These are phyloP conservation scores for Anorthoa munda DNA, from an alignment of 2,888 invertebrate genomes.

Conservation along the genomic window DNA sequence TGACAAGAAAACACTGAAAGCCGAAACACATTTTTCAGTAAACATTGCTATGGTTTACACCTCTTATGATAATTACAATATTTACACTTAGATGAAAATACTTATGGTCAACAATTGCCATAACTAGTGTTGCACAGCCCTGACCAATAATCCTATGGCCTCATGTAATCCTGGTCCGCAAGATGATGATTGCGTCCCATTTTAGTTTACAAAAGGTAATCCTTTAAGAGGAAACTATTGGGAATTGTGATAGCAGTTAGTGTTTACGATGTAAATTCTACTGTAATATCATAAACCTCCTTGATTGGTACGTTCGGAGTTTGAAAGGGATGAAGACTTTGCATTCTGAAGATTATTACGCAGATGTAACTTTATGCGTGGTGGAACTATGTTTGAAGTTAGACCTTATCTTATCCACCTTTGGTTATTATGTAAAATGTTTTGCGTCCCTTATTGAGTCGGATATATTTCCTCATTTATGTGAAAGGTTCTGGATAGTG, in stretches of 20 bases:
- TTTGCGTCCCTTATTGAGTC: conserved; percentile 24
- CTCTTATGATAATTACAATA: background rate
- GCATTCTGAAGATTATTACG: conserved; percentile 66
- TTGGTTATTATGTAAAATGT: conserved; percentile 48
- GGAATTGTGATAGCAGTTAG: conserved; percentile 85
- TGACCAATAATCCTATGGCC: conserved; percentile 75
- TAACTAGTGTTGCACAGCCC: conserved; percentile 49
- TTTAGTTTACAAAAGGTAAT: conserved; percentile 91
- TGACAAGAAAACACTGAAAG: background rate
- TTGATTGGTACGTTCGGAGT: conserved; percentile 86
- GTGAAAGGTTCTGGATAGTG: background rate
- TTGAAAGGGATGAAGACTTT: conserved; percentile 79
- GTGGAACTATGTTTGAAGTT: conserved; percentile 58
- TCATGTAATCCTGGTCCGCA: conserved; percentile 86
- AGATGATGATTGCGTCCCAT: conserved; percentile 90
- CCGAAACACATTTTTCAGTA: background rate
- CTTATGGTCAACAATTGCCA: background rate
- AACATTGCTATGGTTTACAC: background rate
- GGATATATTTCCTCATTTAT: conserved; percentile 1
- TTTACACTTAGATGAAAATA: background rate
- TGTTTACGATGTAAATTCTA: conserved; percentile 90
- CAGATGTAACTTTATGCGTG: conserved; percentile 52
- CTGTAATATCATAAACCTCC: conserved; percentile 90
- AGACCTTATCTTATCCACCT: conserved; percentile 55
- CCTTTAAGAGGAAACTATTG: conserved; percentile 89